Conservation (phyloP, 2,113 vertebrate genomes). For the Ibidorhyncha struthersii region DNA sequence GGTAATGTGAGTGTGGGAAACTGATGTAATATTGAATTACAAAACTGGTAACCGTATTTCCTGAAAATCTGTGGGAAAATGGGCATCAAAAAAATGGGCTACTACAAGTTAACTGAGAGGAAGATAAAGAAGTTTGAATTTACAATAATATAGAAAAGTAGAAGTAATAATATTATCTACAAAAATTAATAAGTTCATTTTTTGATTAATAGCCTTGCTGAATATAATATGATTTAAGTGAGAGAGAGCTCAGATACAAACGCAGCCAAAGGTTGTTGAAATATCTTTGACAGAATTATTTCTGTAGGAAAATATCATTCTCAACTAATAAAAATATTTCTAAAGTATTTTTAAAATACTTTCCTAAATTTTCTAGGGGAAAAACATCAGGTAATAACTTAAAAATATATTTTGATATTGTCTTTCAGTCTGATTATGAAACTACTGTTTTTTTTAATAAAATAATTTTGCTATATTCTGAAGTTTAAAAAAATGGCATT, state of each 20-base stretch:
- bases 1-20: not conserved
- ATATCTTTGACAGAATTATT: not conserved
- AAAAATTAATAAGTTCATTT: not conserved
- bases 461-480: not conserved
- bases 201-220: not conserved
- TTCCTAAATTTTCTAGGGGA: not conserved
- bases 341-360: not conserved
- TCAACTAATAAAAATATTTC: not conserved
- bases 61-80: not conserved
- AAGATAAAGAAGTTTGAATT: not conserved
- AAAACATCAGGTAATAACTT: not conserved
- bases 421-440: not conserved
- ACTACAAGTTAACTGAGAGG: not conserved
- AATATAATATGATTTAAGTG: not conserved
- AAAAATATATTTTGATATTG: not conserved
- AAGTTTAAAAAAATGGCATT: not conserved
- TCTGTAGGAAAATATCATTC: not conserved
- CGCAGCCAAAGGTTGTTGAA: not conserved
- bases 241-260: not conserved
- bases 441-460: not conserved
- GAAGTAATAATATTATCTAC: not conserved
- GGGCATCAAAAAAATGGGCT: rapidly evolving
- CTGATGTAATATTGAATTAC: not conserved
- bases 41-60: not conserved
- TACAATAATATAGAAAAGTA: not conserved